Evolutionary conservation across 2,888 invertebrate species (phyloP).

Genomic region (Phortica magna): DNA sequence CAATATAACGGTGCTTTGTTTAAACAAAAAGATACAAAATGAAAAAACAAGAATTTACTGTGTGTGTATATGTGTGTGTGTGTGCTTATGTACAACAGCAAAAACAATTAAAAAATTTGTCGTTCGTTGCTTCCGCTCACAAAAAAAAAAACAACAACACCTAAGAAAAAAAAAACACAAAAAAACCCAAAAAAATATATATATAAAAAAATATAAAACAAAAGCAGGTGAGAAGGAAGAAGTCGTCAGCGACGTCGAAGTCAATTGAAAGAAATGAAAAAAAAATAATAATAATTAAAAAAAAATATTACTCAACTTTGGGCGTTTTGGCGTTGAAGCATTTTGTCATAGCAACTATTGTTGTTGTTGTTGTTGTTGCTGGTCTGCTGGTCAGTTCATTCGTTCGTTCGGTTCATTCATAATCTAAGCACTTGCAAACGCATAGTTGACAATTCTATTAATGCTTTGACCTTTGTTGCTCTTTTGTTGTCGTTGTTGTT

Average conservation of each 20-base stretch:
- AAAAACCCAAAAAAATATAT: neutral
- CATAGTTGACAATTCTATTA: neutral
- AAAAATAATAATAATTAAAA: neutral
- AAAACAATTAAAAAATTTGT: conserved; percentile 30
- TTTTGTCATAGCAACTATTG: too few relatives aligned
- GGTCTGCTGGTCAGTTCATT: neutral
- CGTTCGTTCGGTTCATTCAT: neutral
- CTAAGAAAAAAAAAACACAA: conserved; percentile 14
- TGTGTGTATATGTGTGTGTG: conserved; percentile 19
- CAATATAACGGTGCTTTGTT: conserved; percentile 69
- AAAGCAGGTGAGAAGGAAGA: neutral
- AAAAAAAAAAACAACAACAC: conserved; percentile 19
- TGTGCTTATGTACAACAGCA: conserved; percentile 41
- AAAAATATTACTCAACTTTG: neutral
- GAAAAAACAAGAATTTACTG: conserved; percentile 28
- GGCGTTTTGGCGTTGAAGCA: neutral
- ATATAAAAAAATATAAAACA: neutral
- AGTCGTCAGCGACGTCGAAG: neutral
- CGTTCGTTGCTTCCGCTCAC: conserved; percentile 34
- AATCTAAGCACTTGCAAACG: neutral
- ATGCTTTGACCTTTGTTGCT: neutral
- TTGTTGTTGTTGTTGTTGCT: neutral
- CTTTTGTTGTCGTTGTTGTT: neutral
- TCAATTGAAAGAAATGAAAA: neutral
- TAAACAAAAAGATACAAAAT: conserved; percentile 60